Conservation (phyloP, 2,888 invertebrate species). For the Orthosia cruda region DNA sequence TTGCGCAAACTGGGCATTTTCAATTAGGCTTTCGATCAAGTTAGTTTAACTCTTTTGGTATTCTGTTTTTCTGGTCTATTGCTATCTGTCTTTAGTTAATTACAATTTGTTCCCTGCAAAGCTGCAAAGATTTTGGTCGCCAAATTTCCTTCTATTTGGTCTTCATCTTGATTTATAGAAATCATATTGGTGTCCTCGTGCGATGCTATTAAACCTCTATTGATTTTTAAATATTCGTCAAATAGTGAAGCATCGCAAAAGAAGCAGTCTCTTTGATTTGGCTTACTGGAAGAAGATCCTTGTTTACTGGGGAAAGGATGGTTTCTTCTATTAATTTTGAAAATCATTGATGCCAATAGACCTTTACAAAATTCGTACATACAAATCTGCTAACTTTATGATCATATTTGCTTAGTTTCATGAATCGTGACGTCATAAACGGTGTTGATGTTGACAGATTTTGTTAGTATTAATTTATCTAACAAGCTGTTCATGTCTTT, state of each 20-base stretch:
- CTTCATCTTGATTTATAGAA: background rate
- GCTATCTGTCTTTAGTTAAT: background rate
- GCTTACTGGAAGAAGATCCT: background rate
- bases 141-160: background rate
- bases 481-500: conserved; percentile 24
- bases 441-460: conserved; percentile 36
- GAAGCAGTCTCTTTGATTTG: too few relatives aligned
- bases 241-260: background rate
- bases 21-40: conserved; percentile 5
- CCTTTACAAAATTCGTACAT: conserved; percentile 22
- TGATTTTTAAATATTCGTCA: background rate
- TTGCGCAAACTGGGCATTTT: conserved; percentile 2
- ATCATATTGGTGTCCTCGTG: background rate
- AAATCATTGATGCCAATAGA: conserved; percentile 9
- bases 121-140: too few relatives aligned
- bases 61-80: background rate
- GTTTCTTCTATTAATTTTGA: background rate
- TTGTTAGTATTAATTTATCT: conserved; percentile 25
- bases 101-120: background rate
- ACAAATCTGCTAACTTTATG: conserved; percentile 23
- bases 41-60: background rate
- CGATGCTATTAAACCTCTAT: background rate
- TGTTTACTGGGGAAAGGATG: too few relatives aligned
- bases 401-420: conserved; percentile 40
- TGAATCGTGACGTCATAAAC: conserved; percentile 33